These are phyloP conservation scores for Lymantria monacha DNA, from an alignment of 2,888 invertebrate species.

Conservation along the genomic window DNA sequence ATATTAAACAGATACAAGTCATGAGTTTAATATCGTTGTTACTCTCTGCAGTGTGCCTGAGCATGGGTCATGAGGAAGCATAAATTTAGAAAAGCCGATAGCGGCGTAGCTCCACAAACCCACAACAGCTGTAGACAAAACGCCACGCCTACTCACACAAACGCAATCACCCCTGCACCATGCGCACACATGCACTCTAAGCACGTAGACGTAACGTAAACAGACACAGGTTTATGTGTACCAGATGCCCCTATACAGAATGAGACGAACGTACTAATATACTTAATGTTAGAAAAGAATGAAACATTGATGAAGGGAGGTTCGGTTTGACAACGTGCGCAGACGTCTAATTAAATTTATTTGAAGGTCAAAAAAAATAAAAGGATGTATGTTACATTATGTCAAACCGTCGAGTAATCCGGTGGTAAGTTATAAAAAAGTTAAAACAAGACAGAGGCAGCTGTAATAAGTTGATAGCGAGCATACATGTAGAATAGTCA, in stretches of 20 bases:
- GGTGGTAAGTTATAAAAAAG: slow-evolving; percentile 10
- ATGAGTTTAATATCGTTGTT: slow-evolving; percentile 48
- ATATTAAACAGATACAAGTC: slow-evolving; percentile 55
- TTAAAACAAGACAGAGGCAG: slow-evolving; percentile 26
- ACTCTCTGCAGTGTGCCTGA: slow-evolving; percentile 41
- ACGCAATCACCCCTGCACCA: slow-evolving; percentile 64
- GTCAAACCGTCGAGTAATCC: slow-evolving; percentile 19
- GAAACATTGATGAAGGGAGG: slow-evolving; percentile 55
- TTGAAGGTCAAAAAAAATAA: slow-evolving; percentile 75
- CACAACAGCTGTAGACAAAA: slow-evolving; percentile 78
- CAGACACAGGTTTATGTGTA: slow-evolving; percentile 77
- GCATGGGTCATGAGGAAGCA: slow-evolving; percentile 79
- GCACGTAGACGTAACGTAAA: slow-evolving; percentile 68
- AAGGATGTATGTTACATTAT: slow-evolving; percentile 48
- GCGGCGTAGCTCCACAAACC: slow-evolving; percentile 62
- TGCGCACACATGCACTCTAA: slow-evolving; percentile 46
- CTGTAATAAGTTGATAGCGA: slow-evolving; percentile 25
- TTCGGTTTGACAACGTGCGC: slow-evolving; percentile 69
- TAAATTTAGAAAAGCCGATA: slow-evolving; percentile 76
- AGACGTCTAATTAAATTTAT: slow-evolving; percentile 75
- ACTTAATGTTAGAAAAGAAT: slow-evolving; percentile 56
- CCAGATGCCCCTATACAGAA: slow-evolving; percentile 77
- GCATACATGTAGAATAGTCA: slow-evolving; percentile 36
- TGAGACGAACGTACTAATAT: slow-evolving; percentile 62
- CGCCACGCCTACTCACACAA: slow-evolving; percentile 64